Conservation (phyloP, 2,113 vertebrate species). For the Conger conger region DNA sequence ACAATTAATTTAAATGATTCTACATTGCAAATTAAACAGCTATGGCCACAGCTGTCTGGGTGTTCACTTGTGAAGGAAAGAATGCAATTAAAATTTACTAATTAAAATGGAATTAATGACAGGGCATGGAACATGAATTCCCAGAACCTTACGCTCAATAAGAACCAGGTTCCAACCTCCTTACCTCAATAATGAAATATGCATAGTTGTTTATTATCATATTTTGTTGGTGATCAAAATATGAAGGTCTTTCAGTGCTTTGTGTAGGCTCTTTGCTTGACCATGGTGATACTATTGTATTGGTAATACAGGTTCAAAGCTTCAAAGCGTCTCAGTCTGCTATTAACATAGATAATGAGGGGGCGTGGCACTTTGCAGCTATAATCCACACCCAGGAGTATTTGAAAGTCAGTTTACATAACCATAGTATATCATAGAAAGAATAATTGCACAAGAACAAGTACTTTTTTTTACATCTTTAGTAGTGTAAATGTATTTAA, state of each 20-base stretch:
- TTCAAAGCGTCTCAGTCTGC: too few relatives aligned
- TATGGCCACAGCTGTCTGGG: neutral
- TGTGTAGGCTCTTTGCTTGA: neutral
- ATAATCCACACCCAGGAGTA: neutral
- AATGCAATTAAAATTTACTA: neutral
- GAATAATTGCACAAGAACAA: neutral
- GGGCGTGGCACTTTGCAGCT: neutral
- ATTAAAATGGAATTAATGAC: neutral
- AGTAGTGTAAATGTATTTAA: slow-evolving; percentile 3
- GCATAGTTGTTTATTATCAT: neutral
- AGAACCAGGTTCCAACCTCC: neutral
- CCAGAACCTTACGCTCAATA: neutral
- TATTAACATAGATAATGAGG: too few relatives aligned
- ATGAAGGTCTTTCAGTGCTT: neutral
- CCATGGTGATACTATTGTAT: neutral
- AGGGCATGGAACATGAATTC: neutral
- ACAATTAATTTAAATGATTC: neutral
- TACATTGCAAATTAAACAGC: neutral
- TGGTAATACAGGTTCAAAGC: too few relatives aligned
- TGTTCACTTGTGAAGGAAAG: neutral
- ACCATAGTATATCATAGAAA: neutral
- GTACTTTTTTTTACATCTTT: neutral
- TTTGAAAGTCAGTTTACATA: neutral
- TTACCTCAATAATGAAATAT: neutral
- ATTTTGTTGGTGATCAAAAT: neutral